Conservation (phyloP, 2,113 vertebrate genomes). For the Gopherus flavomarginatus region DNA sequence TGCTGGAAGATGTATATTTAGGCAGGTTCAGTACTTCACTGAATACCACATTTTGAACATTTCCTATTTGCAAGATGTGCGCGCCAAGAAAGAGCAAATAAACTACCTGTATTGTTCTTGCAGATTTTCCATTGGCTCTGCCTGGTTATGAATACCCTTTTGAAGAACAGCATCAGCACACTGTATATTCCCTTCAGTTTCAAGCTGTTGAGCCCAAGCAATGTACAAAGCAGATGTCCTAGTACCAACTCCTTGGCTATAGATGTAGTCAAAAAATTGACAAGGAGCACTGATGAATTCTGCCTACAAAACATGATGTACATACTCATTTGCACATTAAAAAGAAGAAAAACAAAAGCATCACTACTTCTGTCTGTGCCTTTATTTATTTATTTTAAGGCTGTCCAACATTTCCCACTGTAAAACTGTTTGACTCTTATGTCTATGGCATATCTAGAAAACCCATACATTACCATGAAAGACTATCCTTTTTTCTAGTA, state of each 20-base stretch:
- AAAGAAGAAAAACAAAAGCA: not conserved
- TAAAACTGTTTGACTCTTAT: not conserved
- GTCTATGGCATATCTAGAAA: not conserved
- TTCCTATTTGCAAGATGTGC: not conserved
- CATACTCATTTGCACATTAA: not conserved
- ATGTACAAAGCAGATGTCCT: conserved; percentile 80
- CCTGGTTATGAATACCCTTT: conserved; percentile 82
- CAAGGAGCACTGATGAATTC: conserved; percentile 77
- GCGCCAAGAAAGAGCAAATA: not conserved
- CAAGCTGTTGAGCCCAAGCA: conserved; percentile 84
- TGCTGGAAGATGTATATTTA: not conserved
- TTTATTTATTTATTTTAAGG: not conserved
- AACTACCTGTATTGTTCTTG: conserved; percentile 83
- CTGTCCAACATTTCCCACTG: not conserved
- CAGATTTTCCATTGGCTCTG: conserved; percentile 80
- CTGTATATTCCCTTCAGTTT: conserved; percentile 69
- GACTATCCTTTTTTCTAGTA: not conserved
- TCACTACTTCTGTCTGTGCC: no score
- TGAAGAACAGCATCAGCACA: conserved; percentile 79
- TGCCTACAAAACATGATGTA: conserved; percentile 73
- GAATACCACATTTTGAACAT: not conserved
- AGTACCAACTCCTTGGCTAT: conserved; percentile 81
- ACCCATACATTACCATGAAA: not conserved
- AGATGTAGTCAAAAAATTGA: conserved; percentile 79
- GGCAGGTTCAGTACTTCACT: no score